Base-by-base conservation (phyloP, 2,888 invertebrate species). In the Chrysopilus asiliformis region DNA sequence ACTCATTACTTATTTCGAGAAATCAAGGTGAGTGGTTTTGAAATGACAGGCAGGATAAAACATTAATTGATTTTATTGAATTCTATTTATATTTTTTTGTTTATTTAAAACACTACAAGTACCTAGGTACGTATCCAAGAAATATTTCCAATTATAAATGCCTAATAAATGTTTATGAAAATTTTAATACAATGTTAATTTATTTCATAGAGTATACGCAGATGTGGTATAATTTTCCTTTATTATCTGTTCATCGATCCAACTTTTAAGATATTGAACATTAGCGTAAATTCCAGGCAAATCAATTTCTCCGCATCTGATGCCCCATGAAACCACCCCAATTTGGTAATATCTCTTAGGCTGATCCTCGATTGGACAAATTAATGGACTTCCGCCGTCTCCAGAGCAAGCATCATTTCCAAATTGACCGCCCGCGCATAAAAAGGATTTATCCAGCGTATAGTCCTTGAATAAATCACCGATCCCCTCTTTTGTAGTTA, bases 311-410 rank as follows among this genome's bases (percentile, higher is more conserved):
- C 81, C 83, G 49, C 86, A 86, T 0, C 79, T 80, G 44, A 86
- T 77, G 13, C 86, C 85, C 85, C 85, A 86, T 2, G 84, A 74
- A 0, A 85, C 84, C 25, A 84, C 76, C 2, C 82, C 82, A 16
- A 55, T 53, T 15, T 61, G 55, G 35, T 53, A 53, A 28, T 42
- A 57, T n/a, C 53, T 53, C 9, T 48, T 38, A 1, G 43, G 46
- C 31, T 43, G 47, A 19, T 68, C 71, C 39, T 61, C 60, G 32
- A 77, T 60, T 1, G 80, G 77, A 45, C 85, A 86, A 2, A 81
- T 79, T 10, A 86, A 62, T 0, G 85, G 81, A 15, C 82, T 78
- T 1, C 85, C 85, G 0, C 85, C 85, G 52, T 86, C 86, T 3
- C 70, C 77, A 51, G 71, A 72, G 62, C 85, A 84, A 0, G 81